Evolutionary conservation across 2,888 invertebrate genomes (phyloP).

Genomic region (Erebia epiphron): DNA sequence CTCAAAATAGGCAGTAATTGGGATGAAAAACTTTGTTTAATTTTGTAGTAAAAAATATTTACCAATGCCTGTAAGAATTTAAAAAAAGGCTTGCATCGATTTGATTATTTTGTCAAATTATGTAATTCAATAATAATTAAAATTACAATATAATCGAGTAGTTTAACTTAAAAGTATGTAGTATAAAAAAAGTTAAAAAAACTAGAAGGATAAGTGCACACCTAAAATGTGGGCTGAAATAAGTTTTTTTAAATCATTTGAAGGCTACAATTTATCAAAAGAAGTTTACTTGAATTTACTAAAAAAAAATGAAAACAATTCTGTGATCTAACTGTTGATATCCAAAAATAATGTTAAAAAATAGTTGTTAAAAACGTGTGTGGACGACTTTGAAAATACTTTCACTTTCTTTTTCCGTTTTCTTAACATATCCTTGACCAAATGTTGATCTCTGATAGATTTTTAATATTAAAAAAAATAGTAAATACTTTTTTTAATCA

Average conservation of each 20-base stretch:
- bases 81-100: not conserved
- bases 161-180: not conserved
- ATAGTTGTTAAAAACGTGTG: constrained; percentile 24
- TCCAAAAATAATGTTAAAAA: constrained; percentile 35
- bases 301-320: constrained; percentile 22
- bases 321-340: constrained; percentile 39
- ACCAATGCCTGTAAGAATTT: not conserved
- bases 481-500: constrained; percentile 3
- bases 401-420: not conserved
- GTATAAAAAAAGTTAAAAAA: not conserved
- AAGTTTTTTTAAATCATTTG: not conserved
- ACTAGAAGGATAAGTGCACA: constrained; percentile 15
- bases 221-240: constrained; percentile 6
- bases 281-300: constrained; percentile 7
- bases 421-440: not conserved
- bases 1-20: not conserved
- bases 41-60: not conserved
- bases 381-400: constrained; percentile 25
- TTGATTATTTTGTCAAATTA: not conserved
- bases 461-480: no score
- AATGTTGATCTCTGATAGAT: not conserved
- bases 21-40: not conserved
- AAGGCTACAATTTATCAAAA: constrained; percentile 2
- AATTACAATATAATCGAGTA: constrained; percentile 2
- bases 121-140: not conserved